A percentile compares a stretch with the other conserved stretches of the same genome.
Conservation (phyloP, 2,113 vertebrate genomes). For the Glareola pratincola region DNA sequence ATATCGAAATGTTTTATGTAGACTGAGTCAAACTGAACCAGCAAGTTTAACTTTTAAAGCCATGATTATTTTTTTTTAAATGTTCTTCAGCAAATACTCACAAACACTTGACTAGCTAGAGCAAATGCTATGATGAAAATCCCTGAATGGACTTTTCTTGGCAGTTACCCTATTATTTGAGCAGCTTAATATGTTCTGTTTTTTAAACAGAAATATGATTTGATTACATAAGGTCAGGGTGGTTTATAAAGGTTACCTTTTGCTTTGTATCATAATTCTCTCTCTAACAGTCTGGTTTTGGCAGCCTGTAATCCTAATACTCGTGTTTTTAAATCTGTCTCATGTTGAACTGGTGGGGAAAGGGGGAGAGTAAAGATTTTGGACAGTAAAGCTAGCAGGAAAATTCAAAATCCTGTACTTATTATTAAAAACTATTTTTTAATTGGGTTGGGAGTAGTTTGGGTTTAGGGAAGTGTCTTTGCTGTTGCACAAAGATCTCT, state of each 20-base stretch:
- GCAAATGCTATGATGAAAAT: not conserved
- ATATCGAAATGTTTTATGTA: not conserved
- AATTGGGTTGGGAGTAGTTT: not conserved
- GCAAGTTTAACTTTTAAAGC: not conserved
- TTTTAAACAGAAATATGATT: constrained; percentile 5
- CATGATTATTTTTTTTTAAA: not conserved
- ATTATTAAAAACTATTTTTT: not conserved
- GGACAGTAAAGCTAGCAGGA: not conserved
- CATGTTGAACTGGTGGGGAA: not conserved
- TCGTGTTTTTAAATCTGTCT: not conserved
- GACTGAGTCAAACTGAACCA: not conserved
- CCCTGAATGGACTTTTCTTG: not conserved
- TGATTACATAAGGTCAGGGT: not conserved
- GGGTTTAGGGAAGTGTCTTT: not conserved
- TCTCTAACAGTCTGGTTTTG: not conserved
- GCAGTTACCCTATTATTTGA: not conserved
- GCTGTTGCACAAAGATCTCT: not conserved
- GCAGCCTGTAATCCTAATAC: not conserved
- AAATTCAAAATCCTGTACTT: not conserved
- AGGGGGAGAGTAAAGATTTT: not conserved
- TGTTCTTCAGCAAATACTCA: not conserved
- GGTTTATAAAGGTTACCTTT: constrained; percentile 14
- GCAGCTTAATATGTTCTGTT: not conserved
- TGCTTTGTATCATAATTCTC: not conserved
- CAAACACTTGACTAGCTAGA: not conserved